These are phyloP conservation scores for Drosophila bocqueti DNA, from an alignment of 1,140 invertebrate species.

Conservation along the genomic window DNA sequence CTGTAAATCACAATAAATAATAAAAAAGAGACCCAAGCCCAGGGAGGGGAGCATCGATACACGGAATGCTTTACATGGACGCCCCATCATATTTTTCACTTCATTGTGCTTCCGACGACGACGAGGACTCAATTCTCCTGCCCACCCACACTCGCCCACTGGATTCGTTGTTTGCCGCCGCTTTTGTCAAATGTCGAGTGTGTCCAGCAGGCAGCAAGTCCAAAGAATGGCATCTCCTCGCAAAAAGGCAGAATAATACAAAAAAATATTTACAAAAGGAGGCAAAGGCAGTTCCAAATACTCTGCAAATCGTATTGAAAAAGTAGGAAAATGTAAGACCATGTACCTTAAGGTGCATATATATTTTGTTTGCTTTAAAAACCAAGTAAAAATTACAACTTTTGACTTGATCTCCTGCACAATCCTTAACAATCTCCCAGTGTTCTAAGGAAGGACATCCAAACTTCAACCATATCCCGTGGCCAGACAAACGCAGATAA, in stretches of 20 bases:
- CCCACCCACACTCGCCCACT: constrained; percentile 5
- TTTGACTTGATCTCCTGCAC: neutral
- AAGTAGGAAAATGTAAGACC: neutral
- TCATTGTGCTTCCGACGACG: constrained; percentile 73
- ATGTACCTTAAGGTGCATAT: neutral
- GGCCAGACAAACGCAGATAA: constrained; percentile 5
- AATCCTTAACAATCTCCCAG: neutral
- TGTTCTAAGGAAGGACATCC: neutral
- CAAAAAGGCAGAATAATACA: constrained; percentile 18
- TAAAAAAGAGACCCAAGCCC: constrained; percentile 50
- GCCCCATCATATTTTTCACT: constrained; percentile 81
- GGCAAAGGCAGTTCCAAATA: neutral
- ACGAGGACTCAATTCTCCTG: constrained; percentile 16
- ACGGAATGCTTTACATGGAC: constrained; percentile 44
- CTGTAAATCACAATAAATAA: constrained; percentile 85
- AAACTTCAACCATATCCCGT: neutral
- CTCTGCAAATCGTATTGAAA: neutral
- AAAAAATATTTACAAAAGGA: constrained; percentile 14
- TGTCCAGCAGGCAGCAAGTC: constrained; percentile 50
- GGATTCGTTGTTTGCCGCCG: constrained; percentile 51
- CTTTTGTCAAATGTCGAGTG: constrained; percentile 73
- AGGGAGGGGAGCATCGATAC: constrained; percentile 29
- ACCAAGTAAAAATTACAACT: neutral
- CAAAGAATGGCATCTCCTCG: constrained; percentile 3
- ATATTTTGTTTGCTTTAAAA: no score